A percentile compares a stretch with the other conserved stretches of the same genome.
Conservation (phyloP, 2,113 vertebrate genomes). For the Myrmecophaga tridactyla region DNA sequence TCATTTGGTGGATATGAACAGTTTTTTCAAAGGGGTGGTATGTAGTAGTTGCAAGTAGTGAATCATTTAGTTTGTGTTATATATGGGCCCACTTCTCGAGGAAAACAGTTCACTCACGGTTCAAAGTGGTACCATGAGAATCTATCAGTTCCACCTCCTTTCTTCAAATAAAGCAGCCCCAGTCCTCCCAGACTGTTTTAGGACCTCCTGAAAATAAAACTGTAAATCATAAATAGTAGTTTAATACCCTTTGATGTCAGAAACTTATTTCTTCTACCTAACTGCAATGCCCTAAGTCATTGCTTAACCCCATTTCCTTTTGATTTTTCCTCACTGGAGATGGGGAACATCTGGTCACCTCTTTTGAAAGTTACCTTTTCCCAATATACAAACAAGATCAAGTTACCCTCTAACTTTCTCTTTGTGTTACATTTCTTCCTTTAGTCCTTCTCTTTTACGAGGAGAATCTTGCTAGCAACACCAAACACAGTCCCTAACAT, state of each 20-base stretch:
- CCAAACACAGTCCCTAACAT: not conserved
- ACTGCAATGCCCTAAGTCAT: not conserved
- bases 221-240: not conserved
- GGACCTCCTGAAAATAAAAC: not conserved
- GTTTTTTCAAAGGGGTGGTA: not conserved
- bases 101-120: not conserved
- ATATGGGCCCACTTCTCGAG: not conserved
- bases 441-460: not conserved
- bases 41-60: not conserved
- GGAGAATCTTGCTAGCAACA: not conserved
- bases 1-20: not conserved
- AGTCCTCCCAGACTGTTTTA: not conserved
- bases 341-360: slow-evolving; percentile 24
- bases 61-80: slow-evolving; percentile 24
- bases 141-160: not conserved
- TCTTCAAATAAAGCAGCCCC: slow-evolving; percentile 1
- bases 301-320: not conserved
- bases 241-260: slow-evolving; percentile 33
- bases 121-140: slow-evolving; percentile 16
- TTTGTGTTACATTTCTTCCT: not conserved
- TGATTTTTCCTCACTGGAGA: not conserved
- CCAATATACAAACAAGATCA: slow-evolving; percentile 17
- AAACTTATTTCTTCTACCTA: not conserved
- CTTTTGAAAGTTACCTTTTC: slow-evolving; percentile 10
- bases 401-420: slow-evolving; percentile 27